Conservation (phyloP, 1,140 invertebrate genomes). For the Hylyphantes graminicola region DNA sequence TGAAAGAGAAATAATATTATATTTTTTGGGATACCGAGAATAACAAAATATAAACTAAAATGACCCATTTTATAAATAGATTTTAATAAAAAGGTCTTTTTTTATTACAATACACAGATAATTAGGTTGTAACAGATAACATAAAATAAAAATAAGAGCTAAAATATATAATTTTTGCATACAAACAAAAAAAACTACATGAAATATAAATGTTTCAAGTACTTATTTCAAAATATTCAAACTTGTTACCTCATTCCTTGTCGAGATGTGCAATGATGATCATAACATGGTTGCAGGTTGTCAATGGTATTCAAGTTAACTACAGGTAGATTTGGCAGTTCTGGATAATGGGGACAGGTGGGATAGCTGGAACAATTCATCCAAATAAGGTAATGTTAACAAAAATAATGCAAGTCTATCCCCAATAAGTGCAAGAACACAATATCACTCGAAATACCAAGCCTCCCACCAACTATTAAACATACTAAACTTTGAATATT, state of each 20-base stretch:
- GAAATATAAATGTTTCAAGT: neutral
- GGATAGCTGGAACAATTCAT: conserved; percentile 67
- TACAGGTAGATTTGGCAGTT: conserved; percentile 64
- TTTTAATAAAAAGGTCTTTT: too few species aligned
- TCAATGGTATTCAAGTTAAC: conserved; percentile 64
- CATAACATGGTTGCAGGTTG: conserved; percentile 66
- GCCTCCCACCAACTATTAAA: too few species aligned
- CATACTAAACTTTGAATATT: too few species aligned
- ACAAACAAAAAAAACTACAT: neutral
- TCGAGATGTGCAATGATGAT: conserved; percentile 66
- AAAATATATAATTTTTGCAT: too few species aligned
- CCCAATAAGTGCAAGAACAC: neutral
- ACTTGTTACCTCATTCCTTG: conserved; percentile 66
- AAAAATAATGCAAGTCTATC: neutral
- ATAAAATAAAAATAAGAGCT: too few species aligned
- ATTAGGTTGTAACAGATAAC: too few species aligned
- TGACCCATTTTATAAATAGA: neutral
- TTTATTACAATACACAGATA: too few species aligned
- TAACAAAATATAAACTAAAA: neutral
- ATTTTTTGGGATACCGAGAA: neutral
- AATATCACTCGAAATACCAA: too few species aligned
- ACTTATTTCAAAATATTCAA: too few species aligned
- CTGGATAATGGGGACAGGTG: conserved; percentile 70
- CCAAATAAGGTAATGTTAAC: conserved; percentile 2
- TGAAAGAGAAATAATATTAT: conserved; percentile 60